These are phyloP conservation scores for Macaria liturata DNA, from an alignment of 2,888 invertebrate species.

Conservation along the genomic window DNA sequence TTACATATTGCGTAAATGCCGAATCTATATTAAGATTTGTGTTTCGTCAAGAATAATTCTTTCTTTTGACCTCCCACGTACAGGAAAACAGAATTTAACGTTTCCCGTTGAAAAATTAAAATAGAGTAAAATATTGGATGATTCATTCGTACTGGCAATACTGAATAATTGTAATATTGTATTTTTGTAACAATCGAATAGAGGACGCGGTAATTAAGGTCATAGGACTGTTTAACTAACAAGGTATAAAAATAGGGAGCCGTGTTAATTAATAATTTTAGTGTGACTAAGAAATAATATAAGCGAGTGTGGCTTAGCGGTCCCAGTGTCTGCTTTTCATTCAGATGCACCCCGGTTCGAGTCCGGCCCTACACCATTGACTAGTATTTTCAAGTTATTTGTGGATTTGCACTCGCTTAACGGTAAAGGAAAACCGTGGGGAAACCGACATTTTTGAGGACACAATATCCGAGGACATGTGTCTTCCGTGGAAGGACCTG, in stretches of 20 bases:
- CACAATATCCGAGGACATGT: no score
- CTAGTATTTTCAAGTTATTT: no score
- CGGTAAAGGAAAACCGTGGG: no score
- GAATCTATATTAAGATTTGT: constrained; percentile 26
- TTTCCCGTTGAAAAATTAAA: constrained; percentile 50
- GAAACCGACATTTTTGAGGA: no score
- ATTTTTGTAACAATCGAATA: constrained; percentile 44
- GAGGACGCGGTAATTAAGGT: constrained; percentile 48
- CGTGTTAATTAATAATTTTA: no score
- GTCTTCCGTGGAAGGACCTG: no score
- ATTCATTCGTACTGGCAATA: constrained; percentile 1
- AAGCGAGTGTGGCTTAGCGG: no score
- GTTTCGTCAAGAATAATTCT: constrained; percentile 29
- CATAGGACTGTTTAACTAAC: constrained; percentile 16
- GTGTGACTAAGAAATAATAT: no score
- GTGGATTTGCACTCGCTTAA: no score
- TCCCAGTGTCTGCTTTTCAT: no score
- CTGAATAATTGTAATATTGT: constrained; percentile 18
- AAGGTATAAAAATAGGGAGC: background rate
- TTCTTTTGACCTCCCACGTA: constrained; percentile 37
- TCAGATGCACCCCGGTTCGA: no score
- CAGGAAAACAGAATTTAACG: constrained; percentile 54
- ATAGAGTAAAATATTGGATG: constrained; percentile 36
- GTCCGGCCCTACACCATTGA: no score
- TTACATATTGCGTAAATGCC: constrained; percentile 21